Percentiles rank a stretch among this genome's conserved stretches.
Evolutionary conservation across 2,888 invertebrate genomes (phyloP).

Genomic region (Aleiodes testaceus): DNA sequence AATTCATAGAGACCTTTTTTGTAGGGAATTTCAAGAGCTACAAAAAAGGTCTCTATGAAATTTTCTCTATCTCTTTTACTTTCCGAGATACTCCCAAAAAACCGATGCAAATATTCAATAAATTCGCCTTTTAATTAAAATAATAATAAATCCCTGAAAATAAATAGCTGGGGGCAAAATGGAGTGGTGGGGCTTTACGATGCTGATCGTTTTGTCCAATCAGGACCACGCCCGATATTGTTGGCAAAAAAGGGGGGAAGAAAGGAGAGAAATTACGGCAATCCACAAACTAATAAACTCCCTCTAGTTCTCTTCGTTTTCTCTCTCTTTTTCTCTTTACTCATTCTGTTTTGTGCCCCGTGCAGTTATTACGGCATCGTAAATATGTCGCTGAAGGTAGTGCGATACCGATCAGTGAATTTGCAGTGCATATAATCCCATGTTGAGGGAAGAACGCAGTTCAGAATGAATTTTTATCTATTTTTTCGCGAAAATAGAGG

Average conservation of each 20-base stretch:
- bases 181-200: too few relatives aligned
- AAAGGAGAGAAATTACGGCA: conserved; percentile 16
- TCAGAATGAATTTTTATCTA: background rate
- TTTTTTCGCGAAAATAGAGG: conserved; percentile 29
- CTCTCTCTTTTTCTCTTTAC: conserved; percentile 13
- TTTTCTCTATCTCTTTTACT: too few relatives aligned
- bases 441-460: conserved; percentile 38
- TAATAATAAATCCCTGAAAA: too few relatives aligned
- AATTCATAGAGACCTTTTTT: too few relatives aligned
- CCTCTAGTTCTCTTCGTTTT: conserved; percentile 30
- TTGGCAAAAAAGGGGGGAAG: conserved; percentile 34
- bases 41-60: too few relatives aligned
- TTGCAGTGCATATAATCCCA: conserved; percentile 27
- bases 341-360: conserved; percentile 24
- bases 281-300: conserved; percentile 42
- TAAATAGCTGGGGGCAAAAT: too few relatives aligned
- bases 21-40: too few relatives aligned
- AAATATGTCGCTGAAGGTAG: conserved; percentile 51
- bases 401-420: conserved; percentile 50
- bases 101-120: too few relatives aligned
- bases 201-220: background rate
- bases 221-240: conserved; percentile 51
- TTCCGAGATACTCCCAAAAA: too few relatives aligned
- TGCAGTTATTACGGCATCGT: conserved; percentile 54
- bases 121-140: too few relatives aligned